phyloP scores from a whole-genome alignment of 1,140 invertebrate genomes.

The Papilio polytes region DNA sequence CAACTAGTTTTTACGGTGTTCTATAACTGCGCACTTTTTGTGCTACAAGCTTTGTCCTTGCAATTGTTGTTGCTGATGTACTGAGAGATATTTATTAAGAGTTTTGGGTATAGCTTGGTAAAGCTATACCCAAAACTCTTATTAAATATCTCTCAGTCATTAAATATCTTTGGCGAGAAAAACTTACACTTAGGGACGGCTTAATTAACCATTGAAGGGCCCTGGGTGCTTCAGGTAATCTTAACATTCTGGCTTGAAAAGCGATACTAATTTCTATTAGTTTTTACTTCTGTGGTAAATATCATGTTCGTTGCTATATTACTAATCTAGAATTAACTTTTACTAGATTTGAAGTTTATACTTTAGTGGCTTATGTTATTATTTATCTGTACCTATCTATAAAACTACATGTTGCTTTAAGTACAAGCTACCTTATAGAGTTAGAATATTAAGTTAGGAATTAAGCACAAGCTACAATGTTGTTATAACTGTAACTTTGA shows the following conservation, averaged over 20 bases:
- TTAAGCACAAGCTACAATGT: background rate
- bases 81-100: background rate
- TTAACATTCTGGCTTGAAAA: background rate
- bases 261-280: no score
- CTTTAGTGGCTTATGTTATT: background rate
- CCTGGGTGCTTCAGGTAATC: background rate
- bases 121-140: no score
- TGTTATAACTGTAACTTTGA: background rate
- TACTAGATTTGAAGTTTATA: background rate
- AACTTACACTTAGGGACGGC: background rate
- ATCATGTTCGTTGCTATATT: no score
- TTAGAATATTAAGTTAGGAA: background rate
- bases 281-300: no score
- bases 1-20: slow-evolving; percentile 24
- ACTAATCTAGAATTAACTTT: no score
- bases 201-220: background rate
- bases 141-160: no score
- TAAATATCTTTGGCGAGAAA: background rate
- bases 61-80: background rate
- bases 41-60: background rate
- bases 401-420: background rate
- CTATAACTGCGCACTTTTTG: background rate
- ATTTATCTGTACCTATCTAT: background rate
- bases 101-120: no score
- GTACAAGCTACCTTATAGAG: background rate